phyloP scores from a whole-genome alignment of 2,113 vertebrate genomes.

The Taurulus bubalis region DNA sequence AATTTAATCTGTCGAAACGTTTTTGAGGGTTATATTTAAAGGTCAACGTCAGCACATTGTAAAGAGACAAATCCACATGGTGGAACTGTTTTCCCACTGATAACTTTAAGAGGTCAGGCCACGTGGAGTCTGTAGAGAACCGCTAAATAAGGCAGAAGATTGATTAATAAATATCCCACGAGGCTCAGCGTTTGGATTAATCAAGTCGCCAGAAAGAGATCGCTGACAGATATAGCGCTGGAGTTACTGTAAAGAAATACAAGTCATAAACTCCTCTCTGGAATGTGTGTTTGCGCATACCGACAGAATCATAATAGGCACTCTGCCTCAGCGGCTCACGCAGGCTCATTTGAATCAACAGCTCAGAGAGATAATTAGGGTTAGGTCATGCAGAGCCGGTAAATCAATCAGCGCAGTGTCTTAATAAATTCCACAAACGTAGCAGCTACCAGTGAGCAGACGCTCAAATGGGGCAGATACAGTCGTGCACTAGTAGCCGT shows the following conservation, averaged over 20 bases:
- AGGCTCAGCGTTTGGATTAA: slow-evolving; percentile 25
- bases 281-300: background rate
- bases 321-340: slow-evolving; percentile 12
- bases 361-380: slow-evolving; percentile 43
- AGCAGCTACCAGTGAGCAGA: slow-evolving; percentile 10
- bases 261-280: background rate
- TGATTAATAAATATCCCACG: slow-evolving; percentile 18
- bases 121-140: slow-evolving; percentile 7
- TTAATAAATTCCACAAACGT: slow-evolving; percentile 39
- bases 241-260: background rate
- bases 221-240: background rate
- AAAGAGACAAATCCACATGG: slow-evolving; percentile 3
- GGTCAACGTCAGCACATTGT: background rate
- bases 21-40: slow-evolving; percentile 5
- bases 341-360: slow-evolving; percentile 25
- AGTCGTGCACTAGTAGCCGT: background rate
- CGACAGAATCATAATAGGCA: background rate
- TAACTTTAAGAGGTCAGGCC: background rate
- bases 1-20: too few species aligned
- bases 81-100: background rate
- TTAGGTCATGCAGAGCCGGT: slow-evolving; percentile 31
- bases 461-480: background rate
- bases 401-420: slow-evolving; percentile 33
- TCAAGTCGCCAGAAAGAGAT: slow-evolving; percentile 6
- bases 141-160: slow-evolving; percentile 16